Evolutionary conservation across 2,888 invertebrate species (phyloP).

Genomic region (Antheraea yamamai): DNA sequence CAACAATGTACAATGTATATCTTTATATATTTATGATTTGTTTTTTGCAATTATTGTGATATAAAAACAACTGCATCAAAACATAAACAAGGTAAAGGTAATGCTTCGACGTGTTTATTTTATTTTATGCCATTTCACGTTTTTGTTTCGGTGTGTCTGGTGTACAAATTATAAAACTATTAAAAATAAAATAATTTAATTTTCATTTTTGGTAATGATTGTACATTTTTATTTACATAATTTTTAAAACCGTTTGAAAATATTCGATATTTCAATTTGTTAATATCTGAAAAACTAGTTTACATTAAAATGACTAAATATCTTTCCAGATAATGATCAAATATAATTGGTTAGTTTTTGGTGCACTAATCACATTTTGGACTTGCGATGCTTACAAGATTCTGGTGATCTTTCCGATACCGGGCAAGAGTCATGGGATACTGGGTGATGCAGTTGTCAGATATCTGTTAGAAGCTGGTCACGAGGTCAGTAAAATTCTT

Average conservation of each 20-base stretch:
- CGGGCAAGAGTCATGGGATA: slow-evolving; percentile 35
- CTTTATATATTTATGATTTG: background rate
- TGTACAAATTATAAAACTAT: too few relatives aligned
- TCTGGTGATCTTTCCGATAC: slow-evolving; percentile 29
- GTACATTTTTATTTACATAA: too few relatives aligned
- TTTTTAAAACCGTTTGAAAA: too few relatives aligned
- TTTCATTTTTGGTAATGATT: too few relatives aligned
- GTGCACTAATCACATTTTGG: background rate
- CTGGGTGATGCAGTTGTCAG: slow-evolving; percentile 37
- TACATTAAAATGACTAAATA: background rate
- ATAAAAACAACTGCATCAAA: too few relatives aligned
- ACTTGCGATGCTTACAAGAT: slow-evolving; percentile 14
- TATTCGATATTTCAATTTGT: too few relatives aligned
- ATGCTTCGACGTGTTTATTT: too few relatives aligned
- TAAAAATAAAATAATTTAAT: too few relatives aligned
- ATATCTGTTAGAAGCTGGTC: slow-evolving; percentile 37
- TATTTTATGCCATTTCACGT: too few relatives aligned
- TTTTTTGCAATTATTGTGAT: background rate
- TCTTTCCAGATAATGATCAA: background rate
- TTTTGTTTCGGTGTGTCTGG: too few relatives aligned
- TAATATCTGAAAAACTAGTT: too few relatives aligned
- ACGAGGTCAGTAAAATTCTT: slow-evolving; percentile 29
- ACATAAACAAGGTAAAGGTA: too few relatives aligned
- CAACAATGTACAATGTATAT: background rate
- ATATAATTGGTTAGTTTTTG: background rate